Evolutionary conservation across 1,140 invertebrate species (phyloP), one percentile per base, ranked within the genome.

Genomic region (Wiebesia pumilae): DNA sequence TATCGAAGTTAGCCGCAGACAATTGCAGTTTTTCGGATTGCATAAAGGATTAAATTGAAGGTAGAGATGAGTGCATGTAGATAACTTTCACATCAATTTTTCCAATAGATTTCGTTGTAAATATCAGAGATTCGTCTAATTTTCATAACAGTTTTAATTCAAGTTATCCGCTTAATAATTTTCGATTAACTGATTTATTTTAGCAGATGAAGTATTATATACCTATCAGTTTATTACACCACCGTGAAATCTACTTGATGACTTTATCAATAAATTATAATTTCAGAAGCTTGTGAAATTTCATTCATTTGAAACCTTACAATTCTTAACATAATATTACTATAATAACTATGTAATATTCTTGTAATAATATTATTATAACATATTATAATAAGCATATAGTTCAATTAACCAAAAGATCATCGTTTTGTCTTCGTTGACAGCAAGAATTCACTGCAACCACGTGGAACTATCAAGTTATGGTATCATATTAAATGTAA

Each of bases 31-130:
- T 54, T 80, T 80, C 40, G 12, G 10, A 38, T 35, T 35, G 33
- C 47, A 24, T 24, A 80, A 35, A 14, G 51, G 21, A 62, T 35
- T 33, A 10, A n/a, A 24, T 58, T 51, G 3, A 62, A 38, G 47
- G 78, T 21, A 58, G 30, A 62, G 47, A 62, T 38, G 27, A 24
- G n/a, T 33, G 30, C 51, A 47, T 47, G 43, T 58, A 19, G 30
- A 79, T 58, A n/a, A 33, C 77, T 79, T 77, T 79, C 77, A 35
- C 33, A 79, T 12, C 21, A 47, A 58, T 80, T 62, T 38, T 33
- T 80, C 40, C 35, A 30, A 21, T 21, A 58, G 33, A 33, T 80
- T 80, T 58, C 38, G 24, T 54, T 54, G 38, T 19, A 35, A 9
- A 19, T 14, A 80, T 38, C 40, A 62, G 1, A 79, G 9, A 58